Evolutionary conservation across 2,888 invertebrate species (phyloP), one percentile per base, ranked within the genome.

Genomic region (Aethes cnicana): DNA sequence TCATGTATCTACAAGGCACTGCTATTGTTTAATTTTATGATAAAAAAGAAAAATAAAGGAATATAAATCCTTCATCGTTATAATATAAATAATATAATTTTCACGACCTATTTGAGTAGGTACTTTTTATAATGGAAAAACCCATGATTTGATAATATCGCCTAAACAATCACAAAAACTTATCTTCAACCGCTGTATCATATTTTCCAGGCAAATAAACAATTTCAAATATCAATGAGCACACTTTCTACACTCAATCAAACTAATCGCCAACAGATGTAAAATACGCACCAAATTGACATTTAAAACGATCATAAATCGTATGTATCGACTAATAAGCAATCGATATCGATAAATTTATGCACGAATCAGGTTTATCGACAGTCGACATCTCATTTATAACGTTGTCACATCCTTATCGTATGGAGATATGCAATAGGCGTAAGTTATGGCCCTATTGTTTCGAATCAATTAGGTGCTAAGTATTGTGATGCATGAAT

Each of bases 341-440:
- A 32, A 36, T 42, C 32, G 52, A 37, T 52, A 41, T 42, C 47
- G 35, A 53, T 35, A 41, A 46, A 52, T 52, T 56, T 55, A 58
- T 44, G 52, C 55, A 58, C 55, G 48, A 35, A 55, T 53, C 54
- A 39, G 47, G 18, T 62, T 60, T 61, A 69, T 71, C 72, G 69
- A 77, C 67, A 65, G 68, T 71, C 72, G 69, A 77, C 67, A 65
- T 57, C 63, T 67, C 63, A 71, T 77, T 66, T 71, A 72, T 73
- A 58, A 66, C 47, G 48, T 58, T 68, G 70, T 69, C 74, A 43
- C 46, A 25, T 32, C 18, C 49, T 50, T 52, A 52, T 52, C 50
- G 11, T 9, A 9, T 39, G n/a, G 33, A 39, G 37, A 37, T 54
- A 41, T 39, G 44, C 33, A 61, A 68, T 61, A 60, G 65, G 62